Percentiles rank a stretch among this genome's conserved stretches.
Conservation (phyloP, 2,888 invertebrate genomes). For the Invenusta paracnida region DNA sequence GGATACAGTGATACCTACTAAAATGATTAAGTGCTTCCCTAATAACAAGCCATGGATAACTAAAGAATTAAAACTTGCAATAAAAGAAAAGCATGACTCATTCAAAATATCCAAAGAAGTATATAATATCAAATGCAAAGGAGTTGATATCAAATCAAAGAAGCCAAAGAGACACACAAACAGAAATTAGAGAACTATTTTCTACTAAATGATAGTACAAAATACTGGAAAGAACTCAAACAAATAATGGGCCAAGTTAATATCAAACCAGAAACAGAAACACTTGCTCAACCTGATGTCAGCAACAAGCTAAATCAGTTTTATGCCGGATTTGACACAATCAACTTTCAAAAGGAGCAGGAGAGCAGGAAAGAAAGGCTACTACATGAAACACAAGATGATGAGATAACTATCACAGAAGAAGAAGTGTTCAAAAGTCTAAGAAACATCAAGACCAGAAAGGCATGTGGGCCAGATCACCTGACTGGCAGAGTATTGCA, state of each 20-base stretch:
- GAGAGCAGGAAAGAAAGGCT: neutral
- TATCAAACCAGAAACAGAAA: neutral
- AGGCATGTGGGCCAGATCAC: neutral
- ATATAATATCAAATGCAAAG: neutral
- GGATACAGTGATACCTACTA: neutral
- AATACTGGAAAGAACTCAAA: neutral
- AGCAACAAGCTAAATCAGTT: neutral
- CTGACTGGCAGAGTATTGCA: neutral
- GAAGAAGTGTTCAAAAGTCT: neutral
- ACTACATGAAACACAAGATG: neutral
- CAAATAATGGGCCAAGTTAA: neutral
- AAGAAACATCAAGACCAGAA: neutral
- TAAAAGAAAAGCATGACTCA: neutral
- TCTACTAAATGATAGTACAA: neutral
- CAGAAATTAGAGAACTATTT: neutral
- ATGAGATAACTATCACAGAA: neutral
- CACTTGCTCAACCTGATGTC: neutral
- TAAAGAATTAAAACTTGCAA: neutral
- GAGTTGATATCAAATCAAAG: neutral
- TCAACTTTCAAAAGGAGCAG: neutral
- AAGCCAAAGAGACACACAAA: neutral
- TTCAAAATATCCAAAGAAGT: neutral
- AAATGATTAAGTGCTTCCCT: neutral
- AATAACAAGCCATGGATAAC: neutral
- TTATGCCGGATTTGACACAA: neutral